A percentile compares a stretch with the other conserved stretches of the same genome.
phyloP scores from a whole-genome alignment of 2,113 vertebrate genomes.

The Bostrychus sinensis region DNA sequence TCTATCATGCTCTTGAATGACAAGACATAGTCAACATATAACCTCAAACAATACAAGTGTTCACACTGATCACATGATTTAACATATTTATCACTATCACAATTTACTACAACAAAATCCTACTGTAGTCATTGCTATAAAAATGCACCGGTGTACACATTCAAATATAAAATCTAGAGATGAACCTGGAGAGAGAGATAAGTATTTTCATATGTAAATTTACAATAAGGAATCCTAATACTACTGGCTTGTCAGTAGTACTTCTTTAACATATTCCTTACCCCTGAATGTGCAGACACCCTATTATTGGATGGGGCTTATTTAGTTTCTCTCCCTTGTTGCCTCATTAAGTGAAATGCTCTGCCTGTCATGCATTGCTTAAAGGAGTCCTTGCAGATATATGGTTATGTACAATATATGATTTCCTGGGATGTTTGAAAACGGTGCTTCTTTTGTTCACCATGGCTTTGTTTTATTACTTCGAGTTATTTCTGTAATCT shows the following conservation, averaged over 20 bases:
- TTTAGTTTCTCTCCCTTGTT: constrained; percentile 35
- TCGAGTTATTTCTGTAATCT: not conserved
- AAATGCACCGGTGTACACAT: no score
- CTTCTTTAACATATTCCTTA: not conserved
- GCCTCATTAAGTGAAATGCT: constrained; percentile 46
- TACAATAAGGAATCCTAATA: no score
- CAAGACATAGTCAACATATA: no score
- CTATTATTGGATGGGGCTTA: not conserved
- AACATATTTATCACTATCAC: no score
- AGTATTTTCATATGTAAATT: no score
- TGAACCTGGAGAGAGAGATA: no score
- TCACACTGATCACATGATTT: no score
- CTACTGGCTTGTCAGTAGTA: constrained; percentile 9
- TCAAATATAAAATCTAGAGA: no score
- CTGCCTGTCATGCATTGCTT: constrained; percentile 19
- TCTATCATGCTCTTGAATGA: no score
- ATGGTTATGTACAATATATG: not conserved
- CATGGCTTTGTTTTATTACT: not conserved
- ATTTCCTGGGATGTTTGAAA: constrained; percentile 5
- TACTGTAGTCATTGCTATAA: no score
- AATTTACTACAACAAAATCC: no score
- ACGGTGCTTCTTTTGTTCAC: not conserved
- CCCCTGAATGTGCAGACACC: constrained; percentile 7
- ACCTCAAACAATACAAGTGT: no score
- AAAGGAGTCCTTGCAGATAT: constrained; percentile 12